These are phyloP conservation scores for Anthoscopus minutus DNA, from an alignment of 2,113 vertebrate genomes.

Conservation along the genomic window DNA sequence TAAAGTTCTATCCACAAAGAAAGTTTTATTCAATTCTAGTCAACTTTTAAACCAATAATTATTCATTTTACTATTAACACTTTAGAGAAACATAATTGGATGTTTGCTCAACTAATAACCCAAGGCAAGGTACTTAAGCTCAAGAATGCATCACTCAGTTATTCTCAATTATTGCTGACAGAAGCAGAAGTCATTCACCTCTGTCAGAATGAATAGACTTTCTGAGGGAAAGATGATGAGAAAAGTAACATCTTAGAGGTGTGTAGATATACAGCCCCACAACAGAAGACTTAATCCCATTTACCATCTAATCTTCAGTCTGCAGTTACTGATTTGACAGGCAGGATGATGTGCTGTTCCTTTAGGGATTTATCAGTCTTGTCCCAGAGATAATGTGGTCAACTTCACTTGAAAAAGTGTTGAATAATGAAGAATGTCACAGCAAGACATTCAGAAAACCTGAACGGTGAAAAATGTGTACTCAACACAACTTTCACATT, in stretches of 20 bases:
- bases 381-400: background rate
- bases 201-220: background rate
- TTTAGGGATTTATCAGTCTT: conserved; percentile 1
- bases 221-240: background rate
- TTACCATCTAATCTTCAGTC: background rate
- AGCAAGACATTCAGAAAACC: background rate
- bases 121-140: background rate
- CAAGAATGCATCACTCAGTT: background rate
- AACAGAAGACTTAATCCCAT: background rate
- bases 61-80: background rate
- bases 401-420: background rate
- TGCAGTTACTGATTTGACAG: background rate
- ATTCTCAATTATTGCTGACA: background rate
- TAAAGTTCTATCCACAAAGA: background rate
- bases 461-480: background rate
- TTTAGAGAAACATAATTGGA: background rate
- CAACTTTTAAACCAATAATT: background rate
- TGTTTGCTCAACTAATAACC: background rate
- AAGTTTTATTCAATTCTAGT: background rate
- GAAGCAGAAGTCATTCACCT: background rate
- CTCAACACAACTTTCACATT: background rate
- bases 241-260: background rate
- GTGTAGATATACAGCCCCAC: background rate
- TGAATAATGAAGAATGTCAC: background rate
- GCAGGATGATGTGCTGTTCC: background rate